Evolutionary conservation across 2,797 vertebrate genomes (phyloP), one percentile per base, ranked within the genome.

Genomic region (Rhynchonycteris naso): DNA sequence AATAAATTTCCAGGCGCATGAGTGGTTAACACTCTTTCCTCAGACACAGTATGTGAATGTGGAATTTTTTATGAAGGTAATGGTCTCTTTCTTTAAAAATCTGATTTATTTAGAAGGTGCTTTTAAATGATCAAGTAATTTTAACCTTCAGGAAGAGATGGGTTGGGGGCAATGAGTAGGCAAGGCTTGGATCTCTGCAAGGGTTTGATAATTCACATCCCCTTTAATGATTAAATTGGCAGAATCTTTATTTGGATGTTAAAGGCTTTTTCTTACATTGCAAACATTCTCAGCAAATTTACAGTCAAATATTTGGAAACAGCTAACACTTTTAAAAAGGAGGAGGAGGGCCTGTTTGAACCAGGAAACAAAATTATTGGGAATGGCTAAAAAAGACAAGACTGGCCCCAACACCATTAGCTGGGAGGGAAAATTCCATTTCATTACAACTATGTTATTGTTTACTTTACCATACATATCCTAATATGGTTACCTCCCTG

Each of bases 401-500:
- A 98, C 98, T 99, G 99, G 99, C 99, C 99, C 97, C 97, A 99
- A 98, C 99, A 99, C 98, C 98, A 99, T 99, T 98, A 99, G 98
- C 98, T 98, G 96, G 98, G 97, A n/a, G 69, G 89, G 92, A 97
- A 99, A 99, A 99, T 98, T 99, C 99, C 99, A 99, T 99, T 99
- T 99, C 99, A 98, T 99, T 99, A 98, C 99, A 99, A 99, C 99
- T 98, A 98, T 99, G 99, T 99, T 99, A 99, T 99, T 99, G 99
- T 99, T 99, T 99, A 99, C 99, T 99, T 99, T 99, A 99, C 98
- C 99, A 99, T 99, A 98, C 98, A 98, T 98, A 97, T 99, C 99
- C 99, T 99, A 99, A 99, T 99, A 99, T 99, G 99, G 99, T 99
- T 98, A 98, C 99, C 99, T 99, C 99, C 98, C 98, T 98, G 99